These are phyloP conservation scores for Eriosoma lanigerum DNA, from an alignment of 1,140 invertebrate genomes.

Conservation along the genomic window DNA sequence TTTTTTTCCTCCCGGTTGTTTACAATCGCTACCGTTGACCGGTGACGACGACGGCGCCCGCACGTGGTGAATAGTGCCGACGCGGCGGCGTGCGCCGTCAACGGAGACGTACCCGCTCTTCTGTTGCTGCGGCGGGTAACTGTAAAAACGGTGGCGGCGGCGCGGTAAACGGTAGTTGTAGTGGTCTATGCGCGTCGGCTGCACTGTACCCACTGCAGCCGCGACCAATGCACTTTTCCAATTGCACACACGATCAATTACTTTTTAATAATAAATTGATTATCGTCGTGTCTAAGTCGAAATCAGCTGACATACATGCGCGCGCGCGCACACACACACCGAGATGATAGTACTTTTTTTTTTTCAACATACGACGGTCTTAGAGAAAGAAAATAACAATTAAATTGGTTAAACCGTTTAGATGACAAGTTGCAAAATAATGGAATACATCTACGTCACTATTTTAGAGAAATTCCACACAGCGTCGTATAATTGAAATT, in stretches of 20 bases:
- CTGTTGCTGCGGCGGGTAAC: background rate
- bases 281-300: background rate
- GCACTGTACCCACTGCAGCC: background rate
- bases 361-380: no score
- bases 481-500: no score
- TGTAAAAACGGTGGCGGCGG: conserved; percentile 12
- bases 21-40: conserved; percentile 25
- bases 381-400: no score
- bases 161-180: conserved; percentile 21
- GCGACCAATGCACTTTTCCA: background rate
- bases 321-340: no score
- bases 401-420: no score
- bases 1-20: background rate
- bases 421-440: no score
- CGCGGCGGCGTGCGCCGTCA: background rate
- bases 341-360: no score
- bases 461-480: no score
- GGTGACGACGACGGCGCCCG: background rate
- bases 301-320: background rate
- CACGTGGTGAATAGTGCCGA: background rate
- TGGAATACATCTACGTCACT: no score
- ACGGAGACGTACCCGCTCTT: background rate
- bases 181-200: background rate
- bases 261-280: no score
- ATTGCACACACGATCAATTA: background rate